Evolutionary conservation across 2,797 vertebrate species (phyloP).

Genomic region (Alosa sapidissima): DNA sequence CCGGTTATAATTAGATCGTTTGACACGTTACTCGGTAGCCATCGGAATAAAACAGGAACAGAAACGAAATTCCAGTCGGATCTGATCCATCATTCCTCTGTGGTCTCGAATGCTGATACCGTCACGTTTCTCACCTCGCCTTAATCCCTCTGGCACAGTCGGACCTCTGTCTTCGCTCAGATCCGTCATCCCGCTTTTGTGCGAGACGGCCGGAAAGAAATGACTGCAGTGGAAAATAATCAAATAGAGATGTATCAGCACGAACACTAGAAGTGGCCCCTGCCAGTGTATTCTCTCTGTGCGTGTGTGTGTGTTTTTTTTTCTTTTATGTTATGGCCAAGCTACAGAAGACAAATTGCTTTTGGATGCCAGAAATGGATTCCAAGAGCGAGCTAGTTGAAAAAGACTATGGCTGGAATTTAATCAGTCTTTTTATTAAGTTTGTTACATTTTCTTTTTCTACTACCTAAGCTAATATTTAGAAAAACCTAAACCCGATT

Average conservation of each 20-base stretch:
- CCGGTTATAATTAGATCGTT: not conserved
- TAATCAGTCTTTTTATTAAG: not conserved
- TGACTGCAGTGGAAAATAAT: conserved; percentile 36
- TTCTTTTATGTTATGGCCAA: not conserved
- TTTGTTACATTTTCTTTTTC: not conserved
- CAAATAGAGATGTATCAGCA: conserved; percentile 40
- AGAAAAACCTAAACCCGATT: not conserved
- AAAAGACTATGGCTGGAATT: not conserved
- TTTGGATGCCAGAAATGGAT: not conserved
- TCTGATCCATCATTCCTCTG: conserved; percentile 38
- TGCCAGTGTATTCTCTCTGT: conserved; percentile 25
- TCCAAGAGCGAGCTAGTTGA: not conserved
- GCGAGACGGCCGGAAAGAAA: conserved; percentile 43
- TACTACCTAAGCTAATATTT: not conserved
- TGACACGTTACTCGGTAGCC: not conserved
- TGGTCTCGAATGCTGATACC: conserved; percentile 35
- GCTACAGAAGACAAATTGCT: not conserved
- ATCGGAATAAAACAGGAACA: not conserved
- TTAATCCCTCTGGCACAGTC: conserved; percentile 46
- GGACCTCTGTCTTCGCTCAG: conserved; percentile 46
- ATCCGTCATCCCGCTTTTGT: conserved; percentile 44
- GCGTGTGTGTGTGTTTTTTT: not conserved
- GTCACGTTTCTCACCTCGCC: conserved; percentile 34
- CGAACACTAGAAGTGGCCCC: conserved; percentile 6
- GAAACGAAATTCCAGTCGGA: conserved; percentile 29